Percentiles rank a stretch among this genome's conserved stretches.
Conservation (phyloP, 2,888 invertebrate species). For the Euproctis similis region DNA sequence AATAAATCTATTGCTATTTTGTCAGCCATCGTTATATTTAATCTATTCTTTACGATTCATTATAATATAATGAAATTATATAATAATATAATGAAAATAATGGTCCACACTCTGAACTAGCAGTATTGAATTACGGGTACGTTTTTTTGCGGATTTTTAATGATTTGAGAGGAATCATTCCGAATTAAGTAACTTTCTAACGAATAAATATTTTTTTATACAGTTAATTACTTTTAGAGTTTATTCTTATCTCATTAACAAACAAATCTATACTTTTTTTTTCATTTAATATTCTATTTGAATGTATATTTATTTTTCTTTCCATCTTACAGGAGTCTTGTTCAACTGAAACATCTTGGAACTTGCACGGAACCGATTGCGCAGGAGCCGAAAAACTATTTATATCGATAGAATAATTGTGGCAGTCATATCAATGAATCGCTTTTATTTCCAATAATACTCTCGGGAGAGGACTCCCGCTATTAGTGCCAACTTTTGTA, state of each 20-base stretch:
- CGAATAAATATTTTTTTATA: too few species aligned
- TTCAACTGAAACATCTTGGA: conserved; percentile 86
- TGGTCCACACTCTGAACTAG: too few species aligned
- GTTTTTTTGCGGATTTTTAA: too few species aligned
- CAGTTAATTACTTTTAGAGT: neutral
- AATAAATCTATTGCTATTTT: too few species aligned
- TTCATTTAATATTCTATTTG: neutral
- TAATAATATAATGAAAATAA: too few species aligned
- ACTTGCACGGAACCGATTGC: conserved; percentile 90
- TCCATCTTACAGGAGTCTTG: conserved; percentile 74
- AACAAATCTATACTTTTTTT: neutral
- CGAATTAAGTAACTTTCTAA: too few species aligned
- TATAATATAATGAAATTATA: too few species aligned
- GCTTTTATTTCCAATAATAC: conserved; percentile 39
- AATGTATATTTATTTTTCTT: conserved; percentile 2
- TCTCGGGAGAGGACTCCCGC: conserved; percentile 30
- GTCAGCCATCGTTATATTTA: too few species aligned
- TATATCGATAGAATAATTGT: conserved; percentile 76
- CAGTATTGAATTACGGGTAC: too few species aligned
- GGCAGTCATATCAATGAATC: conserved; percentile 37
- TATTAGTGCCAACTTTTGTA: conserved; percentile 55
- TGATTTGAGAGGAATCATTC: too few species aligned
- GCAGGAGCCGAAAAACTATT: conserved; percentile 90
- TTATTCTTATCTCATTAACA: neutral
- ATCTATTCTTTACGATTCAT: too few species aligned